A percentile compares a stretch with the other conserved stretches of the same genome.
phyloP scores from a whole-genome alignment of 1,140 invertebrate genomes.

The Macrostomum lignano region DNA sequence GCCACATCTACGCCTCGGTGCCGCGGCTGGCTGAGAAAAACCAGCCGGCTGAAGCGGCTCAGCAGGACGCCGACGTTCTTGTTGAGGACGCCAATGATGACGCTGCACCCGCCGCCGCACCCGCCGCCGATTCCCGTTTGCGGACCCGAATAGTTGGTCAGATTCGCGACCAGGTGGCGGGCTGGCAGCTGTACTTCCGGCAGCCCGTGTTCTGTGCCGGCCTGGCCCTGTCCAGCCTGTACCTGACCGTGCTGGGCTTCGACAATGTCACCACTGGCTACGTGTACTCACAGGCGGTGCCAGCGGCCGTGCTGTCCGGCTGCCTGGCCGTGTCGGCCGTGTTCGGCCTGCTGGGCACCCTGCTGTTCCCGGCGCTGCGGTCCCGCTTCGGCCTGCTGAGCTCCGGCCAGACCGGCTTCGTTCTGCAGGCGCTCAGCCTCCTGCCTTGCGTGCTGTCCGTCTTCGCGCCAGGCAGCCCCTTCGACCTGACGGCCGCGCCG shows the following conservation, averaged over 20 bases:
- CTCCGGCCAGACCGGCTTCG: constrained; percentile 24
- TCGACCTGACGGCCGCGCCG: constrained; percentile 18
- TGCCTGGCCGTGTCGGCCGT: constrained; percentile 28
- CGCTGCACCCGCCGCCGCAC: constrained; percentile 1
- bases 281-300: constrained; percentile 27
- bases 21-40: constrained; percentile 18
- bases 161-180: no score
- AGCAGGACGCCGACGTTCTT: no score
- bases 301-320: constrained; percentile 25
- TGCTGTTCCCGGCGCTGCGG: constrained; percentile 25
- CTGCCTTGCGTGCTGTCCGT: constrained; percentile 31
- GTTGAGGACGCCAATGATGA: constrained; percentile 2
- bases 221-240: constrained; percentile 28
- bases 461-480: constrained; percentile 32
- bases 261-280: constrained; percentile 33
- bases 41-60: constrained; percentile 4
- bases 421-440: constrained; percentile 17
- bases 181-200: constrained; percentile 25
- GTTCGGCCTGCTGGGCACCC: constrained; percentile 27
- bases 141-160: no score
- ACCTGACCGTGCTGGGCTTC: constrained; percentile 34
- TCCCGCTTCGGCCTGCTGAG: constrained; percentile 19
- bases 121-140: constrained; percentile 1
- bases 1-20: constrained; percentile 24
- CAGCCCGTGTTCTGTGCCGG: constrained; percentile 28